Conservation (phyloP, 2,888 invertebrate genomes). For the Caenorhabditis panamensis region DNA sequence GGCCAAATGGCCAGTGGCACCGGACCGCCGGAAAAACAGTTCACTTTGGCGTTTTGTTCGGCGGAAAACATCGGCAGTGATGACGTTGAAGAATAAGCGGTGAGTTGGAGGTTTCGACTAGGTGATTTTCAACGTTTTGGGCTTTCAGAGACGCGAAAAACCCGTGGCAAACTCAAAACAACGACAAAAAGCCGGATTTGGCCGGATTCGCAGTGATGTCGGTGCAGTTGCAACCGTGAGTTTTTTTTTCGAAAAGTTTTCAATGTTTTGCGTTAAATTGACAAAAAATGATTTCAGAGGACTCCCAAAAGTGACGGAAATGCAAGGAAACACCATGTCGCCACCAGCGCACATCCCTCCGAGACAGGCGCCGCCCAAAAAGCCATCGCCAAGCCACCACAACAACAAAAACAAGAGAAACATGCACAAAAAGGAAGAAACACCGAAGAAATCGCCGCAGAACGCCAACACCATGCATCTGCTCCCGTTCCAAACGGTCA, state of each 20-base stretch:
- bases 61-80: neutral
- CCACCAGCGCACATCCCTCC: slow-evolving; percentile 51
- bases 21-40: no score
- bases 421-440: no score
- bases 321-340: slow-evolving; percentile 14
- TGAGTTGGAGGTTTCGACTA: slow-evolving; percentile 15
- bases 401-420: no score
- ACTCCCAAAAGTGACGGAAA: slow-evolving; percentile 40
- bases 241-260: slow-evolving; percentile 1
- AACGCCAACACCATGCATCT: no score
- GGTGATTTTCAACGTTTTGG: neutral
- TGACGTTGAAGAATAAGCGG: slow-evolving; percentile 27
- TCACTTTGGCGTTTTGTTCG: no score
- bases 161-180: no score
- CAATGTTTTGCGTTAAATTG: neutral
- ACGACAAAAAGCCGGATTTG: no score
- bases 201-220: slow-evolving; percentile 22
- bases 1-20: neutral
- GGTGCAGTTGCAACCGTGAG: slow-evolving; percentile 46
- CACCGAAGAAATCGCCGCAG: no score
- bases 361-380: neutral
- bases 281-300: slow-evolving; percentile 27
- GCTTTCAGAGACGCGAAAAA: neutral
- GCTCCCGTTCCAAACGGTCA: slow-evolving; percentile 43
- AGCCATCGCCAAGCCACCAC: neutral